These are phyloP conservation scores for Pimephales promelas DNA, from an alignment of 2,113 vertebrate species.

Conservation along the genomic window DNA sequence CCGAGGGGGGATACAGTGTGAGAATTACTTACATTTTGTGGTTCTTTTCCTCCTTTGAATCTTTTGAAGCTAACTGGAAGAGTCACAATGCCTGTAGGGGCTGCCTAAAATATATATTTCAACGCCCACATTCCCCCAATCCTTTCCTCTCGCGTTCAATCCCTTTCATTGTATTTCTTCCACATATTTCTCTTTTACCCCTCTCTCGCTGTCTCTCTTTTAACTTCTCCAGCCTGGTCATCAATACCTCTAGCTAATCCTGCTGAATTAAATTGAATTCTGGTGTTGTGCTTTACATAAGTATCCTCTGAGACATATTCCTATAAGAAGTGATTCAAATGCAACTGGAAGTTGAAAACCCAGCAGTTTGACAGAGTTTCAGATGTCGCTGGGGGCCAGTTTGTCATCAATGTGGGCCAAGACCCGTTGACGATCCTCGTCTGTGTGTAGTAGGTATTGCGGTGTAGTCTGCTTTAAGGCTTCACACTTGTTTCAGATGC, in stretches of 20 bases:
- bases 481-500: not conserved
- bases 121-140: slow-evolving; percentile 38
- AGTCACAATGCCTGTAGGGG: slow-evolving; percentile 55
- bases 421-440: not conserved
- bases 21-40: slow-evolving; percentile 34
- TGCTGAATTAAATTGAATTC: not conserved
- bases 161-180: slow-evolving; percentile 2
- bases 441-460: not conserved
- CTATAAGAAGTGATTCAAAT: not conserved
- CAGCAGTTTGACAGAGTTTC: not conserved
- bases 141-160: not conserved
- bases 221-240: not conserved
- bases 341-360: not conserved
- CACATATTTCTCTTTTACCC: not conserved
- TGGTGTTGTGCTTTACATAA: not conserved
- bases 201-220: not conserved
- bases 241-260: slow-evolving; percentile 11
- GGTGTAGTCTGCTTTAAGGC: not conserved
- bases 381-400: not conserved
- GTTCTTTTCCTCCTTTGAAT: slow-evolving; percentile 39
- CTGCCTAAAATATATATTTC: slow-evolving; percentile 52
- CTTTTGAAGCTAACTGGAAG: slow-evolving; percentile 53
- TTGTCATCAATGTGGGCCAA: slow-evolving; percentile 22
- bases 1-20: slow-evolving; percentile 32
- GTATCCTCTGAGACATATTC: not conserved